Conservation (phyloP, 2,113 vertebrate genomes). For the Mellivora capensis region DNA sequence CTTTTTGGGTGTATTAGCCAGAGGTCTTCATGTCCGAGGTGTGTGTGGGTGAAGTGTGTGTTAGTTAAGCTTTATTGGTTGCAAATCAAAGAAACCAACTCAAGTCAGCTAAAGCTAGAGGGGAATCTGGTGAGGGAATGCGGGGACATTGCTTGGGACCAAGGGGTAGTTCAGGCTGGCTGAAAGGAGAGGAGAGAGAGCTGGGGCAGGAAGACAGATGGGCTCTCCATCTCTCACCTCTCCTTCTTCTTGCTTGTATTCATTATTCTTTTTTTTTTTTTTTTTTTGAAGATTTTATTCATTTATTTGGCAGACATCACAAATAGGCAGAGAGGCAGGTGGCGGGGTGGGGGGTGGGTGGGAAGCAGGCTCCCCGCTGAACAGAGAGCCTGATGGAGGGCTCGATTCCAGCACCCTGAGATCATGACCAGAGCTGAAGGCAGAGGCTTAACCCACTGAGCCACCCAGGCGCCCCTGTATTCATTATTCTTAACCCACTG, state of each 20-base stretch:
- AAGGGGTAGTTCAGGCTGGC: neutral
- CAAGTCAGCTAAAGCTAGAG: neutral
- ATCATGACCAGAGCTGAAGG: no score
- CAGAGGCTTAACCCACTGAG: no score
- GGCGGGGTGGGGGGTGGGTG: no score
- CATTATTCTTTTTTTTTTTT: neutral
- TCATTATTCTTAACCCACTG: neutral
- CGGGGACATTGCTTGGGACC: neutral
- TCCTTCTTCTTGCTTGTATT: neutral
- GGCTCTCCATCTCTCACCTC: neutral
- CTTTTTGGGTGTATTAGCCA: slow-evolving; percentile 36
- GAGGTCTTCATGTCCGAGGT: slow-evolving; percentile 28
- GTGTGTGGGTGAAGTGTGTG: neutral
- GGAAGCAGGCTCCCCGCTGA: no score
- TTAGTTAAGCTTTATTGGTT: neutral
- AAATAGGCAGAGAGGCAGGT: no score
- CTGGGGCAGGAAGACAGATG: neutral
- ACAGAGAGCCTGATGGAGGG: no score
- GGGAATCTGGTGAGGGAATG: neutral
- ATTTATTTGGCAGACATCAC: no score
- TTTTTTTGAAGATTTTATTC: no score
- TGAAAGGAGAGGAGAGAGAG: slow-evolving; percentile 8
- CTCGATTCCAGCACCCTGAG: no score
- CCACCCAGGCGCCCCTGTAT: neutral
- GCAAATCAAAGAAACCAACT: neutral